Base-by-base conservation (phyloP, 2,797 vertebrate genomes). In the Schizopygopsis malacanthus region DNA sequence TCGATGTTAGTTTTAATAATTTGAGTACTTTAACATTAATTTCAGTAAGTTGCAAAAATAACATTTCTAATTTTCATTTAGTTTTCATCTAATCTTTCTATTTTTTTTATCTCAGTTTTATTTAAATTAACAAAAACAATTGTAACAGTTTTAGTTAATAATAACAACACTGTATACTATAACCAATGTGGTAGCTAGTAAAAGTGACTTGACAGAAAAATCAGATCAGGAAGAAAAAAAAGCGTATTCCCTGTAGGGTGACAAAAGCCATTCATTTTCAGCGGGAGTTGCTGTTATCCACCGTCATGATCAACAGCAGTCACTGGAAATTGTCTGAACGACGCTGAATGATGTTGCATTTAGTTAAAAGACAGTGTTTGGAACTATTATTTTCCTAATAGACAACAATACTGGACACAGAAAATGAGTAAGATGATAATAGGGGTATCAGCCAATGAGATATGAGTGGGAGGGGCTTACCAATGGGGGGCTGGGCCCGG, bases 401-500 rank as follows among this genome's bases (percentile, higher is more conserved):
- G 20, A 78, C 33, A 78, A 52, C 37, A 70, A 33, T n/a, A 69
- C 63, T 43, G 43, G n/a, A 56, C 75, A 79, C 8, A n/a, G 28
- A 87, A 81, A 84, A 76, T 84, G 69, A 88, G 76, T n/a, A 63
- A 73, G 47, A 79, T 39, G 76, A 61, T 81, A 80, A 90, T 81
- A 87, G 25, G 33, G 83, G 86, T 28, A 37, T 77, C 86, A 83
- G 61, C 15, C 70, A 80, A 45, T 88, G 89, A 72, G 13, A 77
- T 52, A 69, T 87, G 84, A 90, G 79, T 82, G 88, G 90, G 89
- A 76, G 89, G 80, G 82, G 93, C 97, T 99, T 99, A 99, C 98
- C 98, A 92, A 95, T 95, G 92, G 95, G 91, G 89, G 96, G 89
- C 93, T 97, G 98, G 90, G 96, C 96, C 93, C 98, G 96, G 92